These are phyloP conservation scores for Trachelus troglodyta DNA, from an alignment of 2,888 invertebrate species.

Conservation along the genomic window DNA sequence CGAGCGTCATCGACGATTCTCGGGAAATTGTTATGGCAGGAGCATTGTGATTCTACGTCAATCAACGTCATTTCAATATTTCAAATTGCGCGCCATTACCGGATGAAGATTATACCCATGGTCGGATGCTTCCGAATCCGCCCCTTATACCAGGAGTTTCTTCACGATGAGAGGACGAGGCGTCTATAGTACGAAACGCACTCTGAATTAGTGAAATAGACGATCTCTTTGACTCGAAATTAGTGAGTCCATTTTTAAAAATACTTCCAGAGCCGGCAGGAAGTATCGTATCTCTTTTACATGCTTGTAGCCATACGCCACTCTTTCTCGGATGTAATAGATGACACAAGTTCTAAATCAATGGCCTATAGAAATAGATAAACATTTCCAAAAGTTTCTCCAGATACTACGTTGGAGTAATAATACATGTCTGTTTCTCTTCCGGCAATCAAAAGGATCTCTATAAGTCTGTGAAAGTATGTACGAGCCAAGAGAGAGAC, in stretches of 20 bases:
- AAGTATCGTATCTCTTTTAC: conserved; percentile 24
- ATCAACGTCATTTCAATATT: background rate
- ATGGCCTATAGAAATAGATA: background rate
- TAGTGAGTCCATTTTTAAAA: conserved; percentile 26
- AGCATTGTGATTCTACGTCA: background rate
- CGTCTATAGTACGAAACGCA: background rate
- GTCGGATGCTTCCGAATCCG: background rate
- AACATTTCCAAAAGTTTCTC: background rate
- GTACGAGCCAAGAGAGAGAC: background rate
- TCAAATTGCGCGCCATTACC: background rate
- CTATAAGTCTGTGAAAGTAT: background rate
- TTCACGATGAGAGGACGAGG: background rate
- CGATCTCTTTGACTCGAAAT: conserved; percentile 26
- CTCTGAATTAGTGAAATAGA: conserved; percentile 11
- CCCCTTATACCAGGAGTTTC: background rate
- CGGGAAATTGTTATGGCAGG: background rate
- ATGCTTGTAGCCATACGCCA: background rate
- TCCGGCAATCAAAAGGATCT: background rate
- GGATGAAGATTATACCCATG: background rate
- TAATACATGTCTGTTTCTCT: background rate
- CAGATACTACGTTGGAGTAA: background rate
- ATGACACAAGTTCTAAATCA: background rate
- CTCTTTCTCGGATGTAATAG: background rate
- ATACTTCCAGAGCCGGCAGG: conserved; percentile 29
- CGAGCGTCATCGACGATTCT: background rate